Conservation (phyloP, 2,113 vertebrate species). For the Beaufortia kweichowensis region DNA sequence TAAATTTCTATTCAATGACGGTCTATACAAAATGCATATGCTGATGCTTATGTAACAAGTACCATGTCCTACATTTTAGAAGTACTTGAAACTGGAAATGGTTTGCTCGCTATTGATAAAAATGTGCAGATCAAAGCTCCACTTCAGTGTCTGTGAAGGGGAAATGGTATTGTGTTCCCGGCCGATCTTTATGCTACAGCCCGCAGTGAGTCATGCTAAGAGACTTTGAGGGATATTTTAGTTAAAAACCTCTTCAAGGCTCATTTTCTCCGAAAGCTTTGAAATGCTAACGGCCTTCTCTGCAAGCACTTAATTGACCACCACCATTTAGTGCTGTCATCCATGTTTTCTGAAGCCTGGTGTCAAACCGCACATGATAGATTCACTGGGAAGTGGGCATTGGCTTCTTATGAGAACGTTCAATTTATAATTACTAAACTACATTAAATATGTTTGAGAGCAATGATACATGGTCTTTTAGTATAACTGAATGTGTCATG, state of each 20-base stretch:
- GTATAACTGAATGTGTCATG: no score
- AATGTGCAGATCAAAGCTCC: conserved; percentile 29
- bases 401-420: conserved; percentile 4
- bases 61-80: not conserved
- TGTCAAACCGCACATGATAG: not conserved
- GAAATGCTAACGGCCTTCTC: conserved; percentile 51
- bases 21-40: not conserved
- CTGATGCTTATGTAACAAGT: not conserved
- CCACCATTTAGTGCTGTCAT: conserved; percentile 11
- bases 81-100: conserved; percentile 22
- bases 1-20: not conserved
- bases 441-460: not conserved
- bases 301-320: conserved; percentile 44
- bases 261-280: conserved; percentile 41
- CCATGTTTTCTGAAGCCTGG: not conserved
- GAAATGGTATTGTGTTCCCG: conserved; percentile 22
- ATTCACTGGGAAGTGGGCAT: conserved; percentile 3
- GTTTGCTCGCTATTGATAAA: conserved; percentile 4
- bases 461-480: no score
- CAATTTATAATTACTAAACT: not conserved
- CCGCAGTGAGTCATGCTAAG: conserved; percentile 36
- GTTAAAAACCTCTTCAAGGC: conserved; percentile 35
- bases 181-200: conserved; percentile 1
- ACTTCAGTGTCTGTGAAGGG: conserved; percentile 23
- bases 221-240: conserved; percentile 21